These are phyloP conservation scores for Bellardia bayeri DNA, from an alignment of 2,888 invertebrate species.

Conservation along the genomic window DNA sequence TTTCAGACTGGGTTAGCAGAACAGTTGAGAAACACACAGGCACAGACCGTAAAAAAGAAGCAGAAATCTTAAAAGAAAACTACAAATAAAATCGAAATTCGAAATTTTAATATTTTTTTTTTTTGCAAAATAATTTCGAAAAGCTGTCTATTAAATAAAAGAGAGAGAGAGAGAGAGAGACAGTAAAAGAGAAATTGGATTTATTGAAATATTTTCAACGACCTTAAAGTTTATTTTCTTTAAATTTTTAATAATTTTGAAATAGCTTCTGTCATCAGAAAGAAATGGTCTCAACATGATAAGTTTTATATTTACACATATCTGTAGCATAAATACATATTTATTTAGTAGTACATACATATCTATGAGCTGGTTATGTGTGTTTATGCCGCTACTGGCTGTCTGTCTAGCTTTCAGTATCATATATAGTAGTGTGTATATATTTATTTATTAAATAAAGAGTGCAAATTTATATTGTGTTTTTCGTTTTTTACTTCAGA, in stretches of 20 bases:
- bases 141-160: not conserved
- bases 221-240: conserved; percentile 39
- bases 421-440: not conserved
- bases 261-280: conserved; percentile 27
- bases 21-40: conserved; percentile 49
- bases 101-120: conserved; percentile 35
- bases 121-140: conserved; percentile 2
- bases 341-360: not conserved
- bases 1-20: conserved; percentile 70
- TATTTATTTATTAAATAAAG: not conserved
- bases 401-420: not conserved
- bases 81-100: conserved; percentile 35
- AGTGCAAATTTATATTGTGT: not conserved
- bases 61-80: not conserved
- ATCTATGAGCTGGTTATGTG: not conserved
- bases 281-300: not conserved
- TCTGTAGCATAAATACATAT: not conserved
- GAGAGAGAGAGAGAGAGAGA: not conserved
- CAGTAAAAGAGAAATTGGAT: not conserved
- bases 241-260: conserved; percentile 44
- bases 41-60: not conserved
- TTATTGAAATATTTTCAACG: not conserved
- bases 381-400: not conserved
- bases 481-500: not conserved
- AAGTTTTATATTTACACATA: not conserved